These are phyloP conservation scores for Tympanoctomys barrerae DNA, from an alignment of 2,797 vertebrate genomes.

Conservation along the genomic window DNA sequence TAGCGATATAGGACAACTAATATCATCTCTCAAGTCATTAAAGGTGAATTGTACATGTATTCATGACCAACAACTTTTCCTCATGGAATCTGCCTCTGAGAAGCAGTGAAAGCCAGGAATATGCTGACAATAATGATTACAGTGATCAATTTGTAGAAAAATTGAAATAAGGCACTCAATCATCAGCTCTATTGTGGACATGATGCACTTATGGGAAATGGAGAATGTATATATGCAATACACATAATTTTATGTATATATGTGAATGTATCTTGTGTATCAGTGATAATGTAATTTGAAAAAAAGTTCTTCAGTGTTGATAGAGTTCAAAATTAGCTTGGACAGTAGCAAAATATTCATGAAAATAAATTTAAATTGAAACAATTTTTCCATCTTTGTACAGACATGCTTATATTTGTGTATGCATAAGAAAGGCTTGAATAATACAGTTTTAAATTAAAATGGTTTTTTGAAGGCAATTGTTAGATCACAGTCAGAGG, in stretches of 20 bases:
- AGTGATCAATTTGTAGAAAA: background rate
- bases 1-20: background rate
- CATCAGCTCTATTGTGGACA: background rate
- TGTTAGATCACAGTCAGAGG: background rate
- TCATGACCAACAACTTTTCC: background rate
- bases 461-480: slow-evolving; percentile 23
- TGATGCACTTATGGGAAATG: background rate
- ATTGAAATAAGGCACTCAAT: background rate
- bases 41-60: background rate
- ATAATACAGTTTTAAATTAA: background rate
- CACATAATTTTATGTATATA: background rate
- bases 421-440: background rate
- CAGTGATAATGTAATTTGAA: background rate
- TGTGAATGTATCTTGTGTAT: background rate
- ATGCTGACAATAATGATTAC: background rate
- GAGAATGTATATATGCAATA: background rate
- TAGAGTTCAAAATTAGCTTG: background rate
- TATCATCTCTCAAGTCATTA: background rate
- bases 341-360: background rate
- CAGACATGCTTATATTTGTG: background rate
- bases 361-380: slow-evolving; percentile 9
- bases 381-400: background rate
- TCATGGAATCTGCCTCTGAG: background rate
- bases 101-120: background rate
- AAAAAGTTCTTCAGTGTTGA: background rate